Evolutionary conservation across 2,888 invertebrate genomes (phyloP).

Genomic region (Poecilus cupreus): DNA sequence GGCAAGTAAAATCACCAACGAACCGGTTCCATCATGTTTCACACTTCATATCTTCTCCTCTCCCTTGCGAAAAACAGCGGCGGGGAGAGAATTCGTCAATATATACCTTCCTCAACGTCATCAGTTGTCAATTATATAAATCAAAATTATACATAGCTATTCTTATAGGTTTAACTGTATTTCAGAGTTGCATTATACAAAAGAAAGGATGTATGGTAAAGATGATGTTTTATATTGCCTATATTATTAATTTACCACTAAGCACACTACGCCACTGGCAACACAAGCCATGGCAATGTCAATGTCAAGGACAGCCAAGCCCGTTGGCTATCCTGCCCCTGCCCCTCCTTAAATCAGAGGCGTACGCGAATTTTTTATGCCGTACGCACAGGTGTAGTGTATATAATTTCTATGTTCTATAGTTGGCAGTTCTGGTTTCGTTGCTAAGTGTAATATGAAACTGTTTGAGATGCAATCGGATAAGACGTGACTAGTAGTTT

Average conservation of each 20-base stretch:
- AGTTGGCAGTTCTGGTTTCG: too few relatives aligned
- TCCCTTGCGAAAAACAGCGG: neutral
- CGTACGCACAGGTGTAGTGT: slow-evolving; percentile 1
- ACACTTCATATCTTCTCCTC: slow-evolving; percentile 30
- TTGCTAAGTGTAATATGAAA: slow-evolving; percentile 3
- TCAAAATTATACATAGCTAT: too few relatives aligned
- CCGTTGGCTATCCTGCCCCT: slow-evolving; percentile 9
- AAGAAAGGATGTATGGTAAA: too few relatives aligned
- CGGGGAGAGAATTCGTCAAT: neutral
- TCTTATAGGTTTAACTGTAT: too few relatives aligned
- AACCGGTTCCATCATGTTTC: slow-evolving; percentile 36
- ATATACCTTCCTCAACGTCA: too few relatives aligned
- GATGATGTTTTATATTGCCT: too few relatives aligned
- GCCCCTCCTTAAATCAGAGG: neutral
- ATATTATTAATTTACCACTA: neutral
- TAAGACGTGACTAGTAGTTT: neutral
- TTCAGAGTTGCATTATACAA: too few relatives aligned
- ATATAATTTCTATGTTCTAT: neutral
- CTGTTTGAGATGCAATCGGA: neutral
- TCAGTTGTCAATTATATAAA: too few relatives aligned
- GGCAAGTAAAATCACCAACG: neutral
- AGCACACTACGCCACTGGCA: neutral
- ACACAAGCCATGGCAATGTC: slow-evolving; percentile 28
- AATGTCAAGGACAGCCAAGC: slow-evolving; percentile 48
- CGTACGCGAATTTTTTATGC: slow-evolving; percentile 5